Conservation (phyloP, 2,113 vertebrate genomes). For the Trematocara macrostoma region DNA sequence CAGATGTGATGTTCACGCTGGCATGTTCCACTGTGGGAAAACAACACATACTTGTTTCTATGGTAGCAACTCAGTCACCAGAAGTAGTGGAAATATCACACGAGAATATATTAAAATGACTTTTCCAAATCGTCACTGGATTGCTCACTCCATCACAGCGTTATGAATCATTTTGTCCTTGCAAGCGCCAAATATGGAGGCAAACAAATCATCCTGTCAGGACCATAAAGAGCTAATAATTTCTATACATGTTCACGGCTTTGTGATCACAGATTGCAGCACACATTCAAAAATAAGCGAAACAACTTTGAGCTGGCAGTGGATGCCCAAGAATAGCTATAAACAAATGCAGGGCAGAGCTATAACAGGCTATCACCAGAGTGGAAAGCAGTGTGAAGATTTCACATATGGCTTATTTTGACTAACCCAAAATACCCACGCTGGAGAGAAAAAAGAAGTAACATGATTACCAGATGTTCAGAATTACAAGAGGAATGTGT, state of each 20-base stretch:
- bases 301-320: not conserved
- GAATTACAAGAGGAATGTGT: conserved; percentile 70
- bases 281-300: not conserved
- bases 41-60: not conserved
- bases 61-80: not conserved
- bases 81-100: conserved; percentile 11
- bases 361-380: not conserved
- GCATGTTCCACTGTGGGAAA: conserved; percentile 6
- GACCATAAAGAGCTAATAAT: not conserved
- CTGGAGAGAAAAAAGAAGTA: conserved; percentile 4
- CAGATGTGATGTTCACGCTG: conserved; percentile 10
- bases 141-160: conserved; percentile 1
- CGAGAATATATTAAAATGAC: conserved; percentile 4
- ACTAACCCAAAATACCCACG: conserved; percentile 20
- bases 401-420: conserved; percentile 31
- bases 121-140: conserved; percentile 15
- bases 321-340: not conserved
- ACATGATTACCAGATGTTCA: conserved; percentile 70
- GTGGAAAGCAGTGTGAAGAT: conserved; percentile 1
- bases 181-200: not conserved
- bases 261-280: not conserved
- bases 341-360: not conserved
- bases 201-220: not conserved
- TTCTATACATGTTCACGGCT: not conserved
- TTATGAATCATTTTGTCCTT: conserved; percentile 24